A percentile compares a stretch with the other conserved stretches of the same genome.
phyloP scores from a whole-genome alignment of 2,797 vertebrate species.

The Pipistrellus kuhlii region DNA sequence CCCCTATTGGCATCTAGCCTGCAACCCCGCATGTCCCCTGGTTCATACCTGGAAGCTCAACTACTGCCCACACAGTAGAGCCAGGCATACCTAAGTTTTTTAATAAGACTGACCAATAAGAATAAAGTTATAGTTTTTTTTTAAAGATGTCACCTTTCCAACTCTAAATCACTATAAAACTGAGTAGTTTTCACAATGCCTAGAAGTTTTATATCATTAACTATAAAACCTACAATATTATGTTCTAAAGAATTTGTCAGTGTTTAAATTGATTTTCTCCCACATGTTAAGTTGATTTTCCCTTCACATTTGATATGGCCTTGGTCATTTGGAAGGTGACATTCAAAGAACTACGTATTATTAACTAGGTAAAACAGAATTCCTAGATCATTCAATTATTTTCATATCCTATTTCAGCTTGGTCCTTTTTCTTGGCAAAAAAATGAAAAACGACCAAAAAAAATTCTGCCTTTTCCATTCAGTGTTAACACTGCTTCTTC shows the following conservation, averaged over 20 bases:
- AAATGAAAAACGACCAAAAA: neutral
- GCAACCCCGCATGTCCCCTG: no score
- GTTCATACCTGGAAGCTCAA: no score
- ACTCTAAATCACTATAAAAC: conserved; percentile 51
- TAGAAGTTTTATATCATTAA: conserved; percentile 43
- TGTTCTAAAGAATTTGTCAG: conserved; percentile 34
- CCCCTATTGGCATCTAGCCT: no score
- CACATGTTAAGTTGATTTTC: neutral
- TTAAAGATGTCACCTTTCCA: neutral
- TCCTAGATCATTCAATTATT: conserved; percentile 33
- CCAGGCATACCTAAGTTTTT: conserved; percentile 28
- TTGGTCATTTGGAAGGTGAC: conserved; percentile 53
- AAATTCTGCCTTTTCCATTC: conserved; percentile 20
- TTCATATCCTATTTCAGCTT: conserved; percentile 52
- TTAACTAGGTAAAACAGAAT: conserved; percentile 55
- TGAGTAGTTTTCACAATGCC: conserved; percentile 13
- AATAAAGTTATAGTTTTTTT: conserved; percentile 11
- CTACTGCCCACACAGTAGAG: no score
- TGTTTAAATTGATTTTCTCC: conserved; percentile 58
- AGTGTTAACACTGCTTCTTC: conserved; percentile 35
- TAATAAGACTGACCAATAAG: neutral
- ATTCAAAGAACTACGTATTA: conserved; percentile 49
- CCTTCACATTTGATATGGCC: conserved; percentile 44
- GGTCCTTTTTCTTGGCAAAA: conserved; percentile 34
- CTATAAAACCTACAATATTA: conserved; percentile 45